Percentiles rank a stretch among this genome's conserved stretches.
These are phyloP conservation scores for Philopotamus ludificatus DNA, from an alignment of 1,140 invertebrate species.

Conservation along the genomic window DNA sequence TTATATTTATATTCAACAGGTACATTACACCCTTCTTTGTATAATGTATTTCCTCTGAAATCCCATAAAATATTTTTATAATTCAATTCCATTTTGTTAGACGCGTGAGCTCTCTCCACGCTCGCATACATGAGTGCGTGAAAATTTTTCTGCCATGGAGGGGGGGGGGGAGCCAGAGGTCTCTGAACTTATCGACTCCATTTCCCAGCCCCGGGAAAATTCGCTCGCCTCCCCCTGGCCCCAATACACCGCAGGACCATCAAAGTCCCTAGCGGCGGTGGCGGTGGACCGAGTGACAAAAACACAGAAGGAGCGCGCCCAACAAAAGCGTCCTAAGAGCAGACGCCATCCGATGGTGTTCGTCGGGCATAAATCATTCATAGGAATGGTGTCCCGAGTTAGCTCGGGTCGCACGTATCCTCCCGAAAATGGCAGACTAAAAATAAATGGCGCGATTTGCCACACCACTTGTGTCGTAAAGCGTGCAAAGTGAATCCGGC, in stretches of 20 bases:
- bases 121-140: background rate
- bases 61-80: no score
- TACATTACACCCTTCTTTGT: no score
- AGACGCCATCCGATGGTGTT: no score
- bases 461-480: no score
- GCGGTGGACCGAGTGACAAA: background rate
- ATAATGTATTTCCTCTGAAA: no score
- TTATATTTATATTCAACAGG: no score
- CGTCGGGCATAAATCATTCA: slow-evolving; percentile 28
- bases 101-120: no score
- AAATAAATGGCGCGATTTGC: background rate
- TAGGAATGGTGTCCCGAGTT: background rate
- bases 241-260: background rate
- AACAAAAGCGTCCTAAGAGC: no score
- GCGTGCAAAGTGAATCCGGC: background rate
- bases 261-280: background rate
- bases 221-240: background rate
- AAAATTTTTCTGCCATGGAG: background rate
- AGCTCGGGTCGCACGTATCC: background rate
- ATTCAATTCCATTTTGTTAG: no score
- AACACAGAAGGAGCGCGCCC: no score
- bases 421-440: background rate
- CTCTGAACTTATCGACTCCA: slow-evolving; percentile 32
- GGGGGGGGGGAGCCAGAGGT: no score
- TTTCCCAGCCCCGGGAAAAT: slow-evolving; percentile 4